These are phyloP conservation scores for Idaea biselata DNA, from an alignment of 2,888 invertebrate genomes.

Conservation along the genomic window DNA sequence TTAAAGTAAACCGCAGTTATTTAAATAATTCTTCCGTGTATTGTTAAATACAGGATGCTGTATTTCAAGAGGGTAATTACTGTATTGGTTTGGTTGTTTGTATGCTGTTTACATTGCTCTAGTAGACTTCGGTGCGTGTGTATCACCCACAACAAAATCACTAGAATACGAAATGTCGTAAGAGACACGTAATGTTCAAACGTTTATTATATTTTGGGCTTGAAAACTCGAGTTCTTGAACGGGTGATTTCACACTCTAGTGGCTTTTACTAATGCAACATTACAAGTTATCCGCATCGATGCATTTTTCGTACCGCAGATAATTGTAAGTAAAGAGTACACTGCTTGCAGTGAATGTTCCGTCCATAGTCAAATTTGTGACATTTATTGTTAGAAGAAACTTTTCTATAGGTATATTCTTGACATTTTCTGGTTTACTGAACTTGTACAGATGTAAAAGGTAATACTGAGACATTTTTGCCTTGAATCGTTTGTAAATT, in stretches of 20 bases:
- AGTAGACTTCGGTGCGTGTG: slow-evolving; percentile 57
- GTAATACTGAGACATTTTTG: not conserved
- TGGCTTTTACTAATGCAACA: slow-evolving; percentile 48
- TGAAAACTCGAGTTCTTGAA: slow-evolving; percentile 25
- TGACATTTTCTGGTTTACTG: not conserved
- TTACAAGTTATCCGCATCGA: slow-evolving; percentile 43
- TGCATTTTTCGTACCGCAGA: slow-evolving; percentile 62
- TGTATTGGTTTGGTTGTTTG: slow-evolving; percentile 41
- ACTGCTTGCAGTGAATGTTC: slow-evolving; percentile 7
- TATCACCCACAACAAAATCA: slow-evolving; percentile 29
- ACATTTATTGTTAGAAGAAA: not conserved
- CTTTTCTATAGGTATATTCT: not conserved
- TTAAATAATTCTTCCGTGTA: not conserved
- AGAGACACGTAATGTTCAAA: not conserved
- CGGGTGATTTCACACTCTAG: slow-evolving; percentile 71
- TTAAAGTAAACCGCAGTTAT: slow-evolving; percentile 15
- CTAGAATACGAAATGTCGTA: not conserved
- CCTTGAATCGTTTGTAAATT: not conserved
- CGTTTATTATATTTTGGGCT: slow-evolving; percentile 34
- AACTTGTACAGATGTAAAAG: not conserved
- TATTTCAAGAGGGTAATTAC: slow-evolving; percentile 49
- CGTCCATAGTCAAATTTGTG: not conserved
- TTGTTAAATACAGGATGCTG: slow-evolving; percentile 24
- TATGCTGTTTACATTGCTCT: slow-evolving; percentile 29
- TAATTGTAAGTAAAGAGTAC: slow-evolving; percentile 43